Evolutionary conservation across 2,113 vertebrate genomes (phyloP).

Genomic region (Chloropsis hardwickii): DNA sequence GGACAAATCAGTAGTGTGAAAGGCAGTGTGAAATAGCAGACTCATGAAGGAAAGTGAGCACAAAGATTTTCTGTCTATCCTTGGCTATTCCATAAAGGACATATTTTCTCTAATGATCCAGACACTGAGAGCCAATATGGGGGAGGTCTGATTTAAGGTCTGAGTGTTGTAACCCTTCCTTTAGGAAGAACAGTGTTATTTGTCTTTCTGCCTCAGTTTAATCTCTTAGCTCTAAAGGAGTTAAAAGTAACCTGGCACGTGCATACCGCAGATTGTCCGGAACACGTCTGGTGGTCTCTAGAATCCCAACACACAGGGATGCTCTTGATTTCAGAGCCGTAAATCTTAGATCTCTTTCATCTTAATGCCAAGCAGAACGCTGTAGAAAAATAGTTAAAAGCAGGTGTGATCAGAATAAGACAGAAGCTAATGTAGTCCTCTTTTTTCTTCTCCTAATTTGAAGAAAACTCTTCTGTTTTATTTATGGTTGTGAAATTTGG

Average conservation of each 20-base stretch:
- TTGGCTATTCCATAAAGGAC: background rate
- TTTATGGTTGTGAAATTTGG: background rate
- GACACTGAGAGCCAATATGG: background rate
- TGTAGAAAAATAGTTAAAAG: background rate
- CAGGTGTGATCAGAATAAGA: background rate
- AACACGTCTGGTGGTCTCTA: background rate
- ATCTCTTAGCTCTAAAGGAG: background rate
- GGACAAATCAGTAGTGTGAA: background rate
- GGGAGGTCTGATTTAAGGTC: background rate
- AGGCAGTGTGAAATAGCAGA: background rate
- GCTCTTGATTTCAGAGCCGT: background rate
- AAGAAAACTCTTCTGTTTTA: background rate
- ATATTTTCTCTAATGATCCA: background rate
- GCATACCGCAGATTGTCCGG: background rate
- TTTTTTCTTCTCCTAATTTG: background rate
- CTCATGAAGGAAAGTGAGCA: background rate
- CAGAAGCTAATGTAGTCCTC: background rate
- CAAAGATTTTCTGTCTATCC: background rate
- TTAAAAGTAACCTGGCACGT: background rate
- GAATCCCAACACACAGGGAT: background rate
- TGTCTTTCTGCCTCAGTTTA: background rate
- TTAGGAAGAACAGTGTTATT: background rate
- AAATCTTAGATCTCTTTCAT: background rate
- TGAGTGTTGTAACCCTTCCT: background rate
- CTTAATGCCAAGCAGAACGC: background rate